These are phyloP conservation scores for Gasterosteus aculeatus DNA, from an alignment of 2,113 vertebrate genomes.

Conservation along the genomic window DNA sequence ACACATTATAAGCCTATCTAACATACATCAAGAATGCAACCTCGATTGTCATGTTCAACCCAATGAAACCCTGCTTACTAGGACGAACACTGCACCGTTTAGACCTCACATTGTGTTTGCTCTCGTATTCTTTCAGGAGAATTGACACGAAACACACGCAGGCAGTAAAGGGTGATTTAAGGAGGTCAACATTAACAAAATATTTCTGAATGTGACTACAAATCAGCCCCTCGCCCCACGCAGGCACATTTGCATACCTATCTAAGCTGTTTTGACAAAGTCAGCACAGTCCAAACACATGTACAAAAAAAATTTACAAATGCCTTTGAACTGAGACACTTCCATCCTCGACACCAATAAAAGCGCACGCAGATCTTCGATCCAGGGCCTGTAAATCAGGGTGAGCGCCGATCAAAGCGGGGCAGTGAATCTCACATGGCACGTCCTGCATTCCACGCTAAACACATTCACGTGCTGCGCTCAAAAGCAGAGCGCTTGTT, in stretches of 20 bases:
- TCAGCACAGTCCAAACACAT: conserved; percentile 51
- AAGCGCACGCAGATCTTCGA: conserved; percentile 72
- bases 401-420: conserved; percentile 76
- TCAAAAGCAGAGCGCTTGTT: conserved; percentile 60
- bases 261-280: conserved; percentile 53
- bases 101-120: conserved; percentile 42
- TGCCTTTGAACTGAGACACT: conserved; percentile 63
- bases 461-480: conserved; percentile 79
- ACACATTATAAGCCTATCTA: not conserved
- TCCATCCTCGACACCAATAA: conserved; percentile 62
- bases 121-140: conserved; percentile 11
- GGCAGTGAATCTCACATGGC: conserved; percentile 76
- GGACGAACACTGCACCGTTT: not conserved
- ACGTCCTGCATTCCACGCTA: conserved; percentile 79
- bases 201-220: conserved; percentile 32
- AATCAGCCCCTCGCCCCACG: conserved; percentile 33
- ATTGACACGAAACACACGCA: conserved; percentile 48
- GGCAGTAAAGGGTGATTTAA: conserved; percentile 55
- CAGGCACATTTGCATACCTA: conserved; percentile 35
- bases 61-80: not conserved
- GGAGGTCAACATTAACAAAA: conserved; percentile 35
- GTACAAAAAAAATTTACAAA: conserved; percentile 10
- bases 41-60: not conserved
- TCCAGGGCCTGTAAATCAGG: conserved; percentile 75
- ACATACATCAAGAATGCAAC: not conserved